Conservation (phyloP, 2,797 vertebrate species). For the Natrix natrix region DNA sequence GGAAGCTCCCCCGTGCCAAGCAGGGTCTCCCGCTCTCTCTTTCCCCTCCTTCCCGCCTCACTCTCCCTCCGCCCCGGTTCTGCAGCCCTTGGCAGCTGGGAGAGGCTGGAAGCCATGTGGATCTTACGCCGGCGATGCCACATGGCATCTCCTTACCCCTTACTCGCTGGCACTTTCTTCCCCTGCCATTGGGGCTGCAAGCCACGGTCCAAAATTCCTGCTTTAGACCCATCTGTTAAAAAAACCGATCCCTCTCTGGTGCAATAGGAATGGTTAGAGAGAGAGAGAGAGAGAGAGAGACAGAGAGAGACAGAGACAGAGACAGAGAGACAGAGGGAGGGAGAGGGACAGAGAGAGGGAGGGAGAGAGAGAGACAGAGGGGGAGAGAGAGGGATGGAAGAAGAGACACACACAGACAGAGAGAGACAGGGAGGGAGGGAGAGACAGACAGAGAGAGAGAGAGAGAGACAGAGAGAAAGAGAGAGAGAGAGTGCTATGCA, state of each 20-base stretch:
- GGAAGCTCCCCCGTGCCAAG: not conserved
- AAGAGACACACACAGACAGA: too few species aligned
- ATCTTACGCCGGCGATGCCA: not conserved
- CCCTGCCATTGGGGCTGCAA: not conserved
- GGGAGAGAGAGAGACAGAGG: too few species aligned
- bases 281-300: too few species aligned
- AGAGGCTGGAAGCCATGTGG: not conserved
- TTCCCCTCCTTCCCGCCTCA: not conserved
- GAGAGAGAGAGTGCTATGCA: too few species aligned
- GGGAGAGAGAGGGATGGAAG: too few species aligned
- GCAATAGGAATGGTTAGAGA: not conserved
- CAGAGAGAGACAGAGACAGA: rapidly evolving
- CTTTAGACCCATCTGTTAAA: not conserved
- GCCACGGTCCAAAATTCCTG: not conserved
- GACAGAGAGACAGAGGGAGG: too few species aligned
- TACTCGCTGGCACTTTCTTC: not conserved
- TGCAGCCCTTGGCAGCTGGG: conserved; percentile 10
- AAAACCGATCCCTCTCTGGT: not conserved
- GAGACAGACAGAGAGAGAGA: too few species aligned
- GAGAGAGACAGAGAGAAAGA: too few species aligned
- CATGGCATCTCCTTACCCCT: not conserved
- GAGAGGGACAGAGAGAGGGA: too few species aligned
- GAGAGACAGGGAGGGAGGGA: too few species aligned
- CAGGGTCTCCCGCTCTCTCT: not conserved
- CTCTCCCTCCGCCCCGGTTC: not conserved